These are phyloP conservation scores for Apomyelois bistriatella DNA, from an alignment of 2,888 invertebrate genomes.

Conservation along the genomic window DNA sequence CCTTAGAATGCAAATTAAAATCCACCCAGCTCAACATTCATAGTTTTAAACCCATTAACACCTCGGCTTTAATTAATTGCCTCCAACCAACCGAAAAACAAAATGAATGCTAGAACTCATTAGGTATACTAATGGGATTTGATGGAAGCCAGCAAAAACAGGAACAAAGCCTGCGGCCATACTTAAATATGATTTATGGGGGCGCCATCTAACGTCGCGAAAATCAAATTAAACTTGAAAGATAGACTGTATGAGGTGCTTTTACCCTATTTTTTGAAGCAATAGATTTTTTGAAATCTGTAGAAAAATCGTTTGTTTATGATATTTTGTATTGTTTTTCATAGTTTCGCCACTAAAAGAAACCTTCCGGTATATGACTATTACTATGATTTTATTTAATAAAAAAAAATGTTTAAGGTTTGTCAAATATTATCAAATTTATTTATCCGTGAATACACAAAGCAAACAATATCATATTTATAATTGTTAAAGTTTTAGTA, in stretches of 20 bases:
- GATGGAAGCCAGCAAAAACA: constrained; percentile 46
- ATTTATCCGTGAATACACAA: too few relatives aligned
- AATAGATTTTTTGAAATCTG: too few relatives aligned
- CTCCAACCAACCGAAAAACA: constrained; percentile 25
- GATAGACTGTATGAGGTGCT: background rate
- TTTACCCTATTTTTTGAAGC: background rate
- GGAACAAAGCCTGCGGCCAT: constrained; percentile 37
- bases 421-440: too few relatives aligned
- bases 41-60: constrained; percentile 20
- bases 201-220: constrained; percentile 18
- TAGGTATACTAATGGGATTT: constrained; percentile 43
- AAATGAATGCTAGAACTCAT: constrained; percentile 38
- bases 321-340: too few relatives aligned
- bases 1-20: constrained; percentile 1
- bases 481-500: too few relatives aligned
- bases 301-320: too few relatives aligned
- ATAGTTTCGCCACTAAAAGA: too few relatives aligned
- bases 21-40: background rate
- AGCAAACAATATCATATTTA: too few relatives aligned
- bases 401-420: too few relatives aligned
- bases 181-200: constrained; percentile 46
- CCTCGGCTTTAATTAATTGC: constrained; percentile 23
- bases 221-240: background rate
- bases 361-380: too few relatives aligned
- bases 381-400: too few relatives aligned